A percentile compares a stretch with the other conserved stretches of the same genome.
phyloP scores from a whole-genome alignment of 35 echinoderm and acorn worm genomes.

The Apostichopus japonicus region DNA sequence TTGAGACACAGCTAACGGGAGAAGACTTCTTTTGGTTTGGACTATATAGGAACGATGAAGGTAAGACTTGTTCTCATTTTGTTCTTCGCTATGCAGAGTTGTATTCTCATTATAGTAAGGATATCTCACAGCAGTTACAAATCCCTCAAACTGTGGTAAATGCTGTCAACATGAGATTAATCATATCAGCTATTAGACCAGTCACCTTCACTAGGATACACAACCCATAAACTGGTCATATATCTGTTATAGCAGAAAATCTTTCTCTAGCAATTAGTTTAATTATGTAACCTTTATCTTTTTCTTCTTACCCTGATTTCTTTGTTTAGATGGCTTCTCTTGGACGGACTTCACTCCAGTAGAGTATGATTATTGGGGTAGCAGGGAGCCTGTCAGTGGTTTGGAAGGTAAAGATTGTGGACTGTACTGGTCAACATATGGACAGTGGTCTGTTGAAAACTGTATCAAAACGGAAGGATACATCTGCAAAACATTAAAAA shows the following conservation, averaged over 20 bases:
- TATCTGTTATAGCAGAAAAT: too few species aligned
- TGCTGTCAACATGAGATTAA: too few species aligned
- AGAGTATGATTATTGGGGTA: constrained; percentile 28
- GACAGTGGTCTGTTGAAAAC: constrained; percentile 25
- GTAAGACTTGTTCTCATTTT: not conserved
- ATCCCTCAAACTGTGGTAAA: too few species aligned
- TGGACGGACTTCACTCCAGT: constrained; percentile 43
- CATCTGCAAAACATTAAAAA: constrained; percentile 28
- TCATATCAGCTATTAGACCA: too few species aligned
- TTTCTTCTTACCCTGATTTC: too few species aligned
- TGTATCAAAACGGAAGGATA: constrained; percentile 36
- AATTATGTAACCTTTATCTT: too few species aligned
- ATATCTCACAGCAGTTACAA: too few species aligned
- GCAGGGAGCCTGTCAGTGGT: not conserved
- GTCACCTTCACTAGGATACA: too few species aligned
- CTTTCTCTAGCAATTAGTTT: too few species aligned
- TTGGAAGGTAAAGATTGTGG: not conserved
- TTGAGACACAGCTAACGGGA: not conserved
- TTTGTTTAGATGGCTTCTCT: constrained; percentile 41
- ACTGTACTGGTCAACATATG: constrained; percentile 2
- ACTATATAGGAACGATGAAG: constrained; percentile 33
- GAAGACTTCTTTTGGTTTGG: constrained; percentile 35
- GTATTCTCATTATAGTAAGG: too few species aligned
- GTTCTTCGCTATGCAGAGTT: too few species aligned
- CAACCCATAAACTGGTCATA: too few species aligned